Evolutionary conservation across 2,113 vertebrate genomes (phyloP), one percentile per base, ranked within the genome.

Genomic region (Aramus guarauna): DNA sequence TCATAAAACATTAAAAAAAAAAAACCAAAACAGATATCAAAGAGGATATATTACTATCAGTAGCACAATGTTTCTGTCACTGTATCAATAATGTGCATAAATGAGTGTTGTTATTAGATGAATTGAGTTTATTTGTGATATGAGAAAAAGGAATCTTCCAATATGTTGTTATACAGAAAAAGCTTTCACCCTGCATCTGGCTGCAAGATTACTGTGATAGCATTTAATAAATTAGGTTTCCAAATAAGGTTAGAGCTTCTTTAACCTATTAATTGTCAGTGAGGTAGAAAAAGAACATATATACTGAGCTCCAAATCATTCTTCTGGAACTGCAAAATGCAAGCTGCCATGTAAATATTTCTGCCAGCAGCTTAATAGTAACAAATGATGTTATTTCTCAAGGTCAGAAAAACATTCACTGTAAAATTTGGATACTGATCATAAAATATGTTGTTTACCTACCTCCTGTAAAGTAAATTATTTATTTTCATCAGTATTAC

Each of bases 291-390:
- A 60, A 45, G 20, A 67, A 55, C 18, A 59, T 77, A 48, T 47
- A 80, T 59, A 62, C 36, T 75, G 45, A 88, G 23, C 11, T 96
- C 55, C 74, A 92, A 92, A 91, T 85, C 22, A 90, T 92, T 96
- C 8, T 86, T 56, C 52, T 88, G 69, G 76, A 95, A 88, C 37
- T 53, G 24, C 5, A 94, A 95, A 92, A 88, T 90, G 12, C 62
- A 92, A 97, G 34, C 53, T 96, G 67, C 58, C 50, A 48, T 88
- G 71, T 55, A 96, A 95, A 94, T 88, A 84, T 86, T 94, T 92
- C 39, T 96, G 56, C 60, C 48, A 94, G 37, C 9, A 80, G 22
- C 78, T 87, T 95, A 91, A 95, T 75, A 68, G 24, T 60, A 94
- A 96, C 39, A 88, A 96, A 91, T 78, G 17, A 59, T 78, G 30